Base-by-base conservation (phyloP, 2,797 vertebrate species). In the Chlorospingus semifuscus region DNA sequence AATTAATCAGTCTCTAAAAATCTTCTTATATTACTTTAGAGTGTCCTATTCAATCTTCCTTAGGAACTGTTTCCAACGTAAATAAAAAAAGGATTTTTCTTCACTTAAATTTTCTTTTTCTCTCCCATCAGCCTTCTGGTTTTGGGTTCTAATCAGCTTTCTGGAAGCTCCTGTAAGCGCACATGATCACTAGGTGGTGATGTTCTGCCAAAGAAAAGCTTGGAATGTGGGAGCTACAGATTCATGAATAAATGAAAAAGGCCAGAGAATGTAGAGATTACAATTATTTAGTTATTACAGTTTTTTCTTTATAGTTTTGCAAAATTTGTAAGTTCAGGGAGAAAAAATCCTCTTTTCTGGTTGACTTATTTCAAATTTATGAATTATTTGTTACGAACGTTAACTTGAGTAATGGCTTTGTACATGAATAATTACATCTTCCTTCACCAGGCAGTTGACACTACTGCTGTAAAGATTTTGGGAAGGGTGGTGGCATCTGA, bases 141-240 rank as follows among this genome's bases (percentile, higher is more conserved):
- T 78, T 46, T 14, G 34, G 47, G 7, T 57, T 47, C 12, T 65
- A 21, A 30, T 26, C 5, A 27, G 8, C 15, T 87, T 75, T 72
- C 47, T 92, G 63, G 21, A 69, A 47, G 12, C 3, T 76, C 37
- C 32, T 18, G 19, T 71, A 41, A 61, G 7, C 22, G 36, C 5
- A 47, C 9, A 32, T 16, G 23, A 52, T 82, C 95, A 80, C 91
- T 94, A 95, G 95, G 52, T 95, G 94, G 95, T 87, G 84, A 32
- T 94, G 20, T 91, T 91, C 36, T 72, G 9, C 59, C 71, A 70
- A 53, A 50, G 68, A 75, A 85, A 87, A 89, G 20, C 44, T 79
- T 72, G 68, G 60, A 52, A 37, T 27, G 4, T 34, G 11, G 19
- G 7, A 39, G 49, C 7, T 53, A 55, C 8, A 47, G 27, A 57